Base-by-base conservation (phyloP, 2,113 vertebrate genomes). In the Oxygymnocypris stewartii region DNA sequence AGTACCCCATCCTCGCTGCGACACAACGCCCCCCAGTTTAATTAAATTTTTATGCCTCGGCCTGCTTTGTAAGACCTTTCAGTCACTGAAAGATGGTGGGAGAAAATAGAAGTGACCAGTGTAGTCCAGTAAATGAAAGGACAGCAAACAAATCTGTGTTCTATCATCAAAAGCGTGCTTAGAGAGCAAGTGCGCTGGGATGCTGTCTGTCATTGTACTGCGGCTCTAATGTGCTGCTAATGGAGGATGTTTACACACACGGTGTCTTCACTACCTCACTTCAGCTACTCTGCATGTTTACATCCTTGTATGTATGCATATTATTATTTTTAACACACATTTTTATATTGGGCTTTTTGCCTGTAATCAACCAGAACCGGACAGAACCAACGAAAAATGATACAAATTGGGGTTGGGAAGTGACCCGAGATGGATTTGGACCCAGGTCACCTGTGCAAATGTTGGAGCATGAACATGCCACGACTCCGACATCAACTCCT, bases 1-100 rank as follows among this genome's bases (percentile, higher is more conserved):
- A 88, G 78, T 65, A 47, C n/a, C 28, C 54, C 6, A 42, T 79
- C 80, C 40, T 87, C 77, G 49, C 37, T 12, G 59, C 2, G 51
- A 71, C 57, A 59, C 83, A 71, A 61, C 12, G 63, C 67, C 57
- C 42, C n/a, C n/a, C 8, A 51, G 2, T 79, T 79, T 87, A 85
- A 90, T 88, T 80, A 74, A 35, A 74, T 85, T 73, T 71, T 28
- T 42, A 79, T 71, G 69, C 75, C 61, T 86, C 42, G 1, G 40
- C 65, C 73, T 67, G 49, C 61, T 80, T 35, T 63, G 18, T n/a
- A 74, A 42, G 71, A 82, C 37, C 51, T 73, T 84, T 79, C 25
- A 75, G 57, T 78, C 61, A 63, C 2, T 49, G 18, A 47, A 80
- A 69, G 28, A n/a, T n/a, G 14, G 74, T 63, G 73, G 25, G 25